Base-by-base conservation (phyloP, 2,888 invertebrate genomes). In the Lycia hirtaria region DNA sequence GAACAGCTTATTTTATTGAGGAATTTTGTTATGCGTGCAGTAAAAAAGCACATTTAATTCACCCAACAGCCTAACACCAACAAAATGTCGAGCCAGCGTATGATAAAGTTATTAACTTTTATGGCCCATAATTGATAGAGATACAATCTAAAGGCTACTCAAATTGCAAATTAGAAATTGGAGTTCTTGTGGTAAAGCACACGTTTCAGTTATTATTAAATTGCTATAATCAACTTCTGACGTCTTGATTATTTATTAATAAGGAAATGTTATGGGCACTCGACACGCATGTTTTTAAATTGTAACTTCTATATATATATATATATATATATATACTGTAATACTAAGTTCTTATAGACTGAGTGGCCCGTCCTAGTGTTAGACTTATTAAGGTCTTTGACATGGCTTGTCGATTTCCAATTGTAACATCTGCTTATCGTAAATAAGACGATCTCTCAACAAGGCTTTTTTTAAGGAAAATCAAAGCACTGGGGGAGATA, bases 41-140 rank as follows among this genome's bases (percentile, higher is more conserved):
- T 17, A 85, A 81, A 79, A 79, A 78, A 12, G 24, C 12, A 30
- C n/a, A 37, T 51, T n/a, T 37, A 40, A 87, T 86, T 87, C 85
- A 83, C 83, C 83, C 84, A 84, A 80, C 86, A 85, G 10, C 24
- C 35, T 47, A 35, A 47, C 47, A 24, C 47, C 80, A 83, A 81
- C 77, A 83, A 85, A 87, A 83, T 85, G 85, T 87, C 87, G 85
- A 84, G 83, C 85, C 41, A 85, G 86, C 87, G 87, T 86, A 87
- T 84, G 88, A 88, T 88, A 87, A 88, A 88, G 88, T 86, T 88
- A 88, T 88, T 88, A 88, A 83, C 79, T 87, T 88, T 88, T 87
- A 88, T 88, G 85, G 86, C 69, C 87, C 87, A 87, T 88, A 88
- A 88, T 88, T 88, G 88, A 85, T 85, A 82, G 81, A 86, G 88